Evolutionary conservation across 2,113 vertebrate genomes (phyloP), one percentile per base, ranked within the genome.

Genomic region (Paralichthys olivaceus): DNA sequence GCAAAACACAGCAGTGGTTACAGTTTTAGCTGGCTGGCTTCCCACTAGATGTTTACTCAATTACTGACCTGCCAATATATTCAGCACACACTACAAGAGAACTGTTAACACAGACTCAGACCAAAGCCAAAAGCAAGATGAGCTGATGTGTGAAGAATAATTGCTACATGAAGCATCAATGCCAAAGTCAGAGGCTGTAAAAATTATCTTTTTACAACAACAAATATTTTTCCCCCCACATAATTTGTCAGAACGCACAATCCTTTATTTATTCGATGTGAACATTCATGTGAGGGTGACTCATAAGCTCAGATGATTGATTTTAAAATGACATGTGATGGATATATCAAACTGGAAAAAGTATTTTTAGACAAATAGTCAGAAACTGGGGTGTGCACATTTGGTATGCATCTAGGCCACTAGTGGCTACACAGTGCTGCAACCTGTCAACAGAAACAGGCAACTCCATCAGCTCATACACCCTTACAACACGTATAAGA

Each of bases 331-430:
- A 26, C n/a, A 13, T 12, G 12, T 68, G 32, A 55, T 55, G 19
- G 17, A 55, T 65, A 22, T 71, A 29, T 83, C 58, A 40, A 60
- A 69, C 37, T 25, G 57, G 12, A 58, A 66, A 37, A 15, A 40
- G 55, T 53, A 37, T 74, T 83, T 84, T 70, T 83, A 78, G 60
- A 64, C 29, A 66, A 65, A 71, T 51, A 61, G 34, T 77, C 59
- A 29, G n/a, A 47, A 65, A 43, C 47, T 47, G 43, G 14, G 26
- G 43, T 77, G 51, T 77, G 58, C 55, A 72, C 69, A 79, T 85
- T 78, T 68, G 32, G 19, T 69, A 79, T 83, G 81, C 62, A 87
- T 80, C 65, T 80, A 59, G 84, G 72, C 54, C 72, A 58, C 25
- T 32, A 68, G 28, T 75, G 57, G 75, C 49, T 77, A 20, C 43